phyloP scores from a whole-genome alignment of 2,888 invertebrate species.

The Hyposoter didymator region DNA sequence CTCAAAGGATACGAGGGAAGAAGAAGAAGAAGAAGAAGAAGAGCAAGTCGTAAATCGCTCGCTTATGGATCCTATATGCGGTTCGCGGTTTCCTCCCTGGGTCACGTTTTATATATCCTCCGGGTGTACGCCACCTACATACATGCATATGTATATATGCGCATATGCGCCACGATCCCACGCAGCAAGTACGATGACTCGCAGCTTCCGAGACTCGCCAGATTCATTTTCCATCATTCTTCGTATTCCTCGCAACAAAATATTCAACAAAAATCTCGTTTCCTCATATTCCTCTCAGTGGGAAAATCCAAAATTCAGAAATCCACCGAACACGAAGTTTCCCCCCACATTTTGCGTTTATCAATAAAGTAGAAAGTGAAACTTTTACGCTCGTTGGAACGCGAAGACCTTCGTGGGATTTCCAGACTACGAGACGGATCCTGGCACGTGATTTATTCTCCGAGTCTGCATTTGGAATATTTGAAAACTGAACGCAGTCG shows the following conservation, averaged over 20 bases:
- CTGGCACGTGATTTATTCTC: neutral
- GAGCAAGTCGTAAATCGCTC: slow-evolving; percentile 77
- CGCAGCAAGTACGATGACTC: slow-evolving; percentile 62
- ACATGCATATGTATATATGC: slow-evolving; percentile 33
- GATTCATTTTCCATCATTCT: slow-evolving; percentile 9
- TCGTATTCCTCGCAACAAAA: slow-evolving; percentile 25
- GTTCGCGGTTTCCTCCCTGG: slow-evolving; percentile 79
- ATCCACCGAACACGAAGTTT: neutral
- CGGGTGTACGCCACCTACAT: slow-evolving; percentile 47
- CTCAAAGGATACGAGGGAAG: slow-evolving; percentile 52
- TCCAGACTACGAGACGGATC: neutral
- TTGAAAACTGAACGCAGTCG: neutral
- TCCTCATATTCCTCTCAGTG: neutral
- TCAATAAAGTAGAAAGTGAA: slow-evolving; percentile 6
- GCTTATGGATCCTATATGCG: slow-evolving; percentile 76
- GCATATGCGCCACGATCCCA: slow-evolving; percentile 50
- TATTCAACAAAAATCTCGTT: neutral
- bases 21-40: slow-evolving; percentile 64
- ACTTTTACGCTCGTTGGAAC: neutral
- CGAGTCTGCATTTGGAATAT: neutral
- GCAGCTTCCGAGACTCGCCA: slow-evolving; percentile 13
- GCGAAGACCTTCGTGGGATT: neutral
- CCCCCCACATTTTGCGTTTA: neutral
- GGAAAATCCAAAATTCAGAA: neutral
- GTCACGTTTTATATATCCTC: slow-evolving; percentile 72